Conservation (phyloP, 2,797 vertebrate species). For the Acipenser oxyrinchus region DNA sequence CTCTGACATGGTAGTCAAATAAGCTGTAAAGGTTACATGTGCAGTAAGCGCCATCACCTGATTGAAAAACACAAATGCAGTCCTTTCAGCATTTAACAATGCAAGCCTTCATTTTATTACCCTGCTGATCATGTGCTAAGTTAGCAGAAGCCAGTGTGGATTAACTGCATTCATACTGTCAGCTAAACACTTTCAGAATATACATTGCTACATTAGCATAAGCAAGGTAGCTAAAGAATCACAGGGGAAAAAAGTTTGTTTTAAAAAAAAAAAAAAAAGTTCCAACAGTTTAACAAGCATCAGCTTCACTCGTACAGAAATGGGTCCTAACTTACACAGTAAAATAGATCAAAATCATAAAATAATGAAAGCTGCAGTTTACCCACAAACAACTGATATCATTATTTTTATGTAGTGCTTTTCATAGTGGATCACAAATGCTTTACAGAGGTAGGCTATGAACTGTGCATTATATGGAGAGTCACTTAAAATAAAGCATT, state of each 20-base stretch:
- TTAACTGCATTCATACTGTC: conserved; percentile 5
- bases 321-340: background rate
- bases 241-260: too few relatives aligned
- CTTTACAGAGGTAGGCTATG: too few relatives aligned
- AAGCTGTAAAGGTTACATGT: background rate
- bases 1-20: too few relatives aligned
- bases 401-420: background rate
- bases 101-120: background rate
- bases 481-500: too few relatives aligned
- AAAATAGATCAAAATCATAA: background rate
- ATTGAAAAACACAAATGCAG: background rate
- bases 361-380: background rate
- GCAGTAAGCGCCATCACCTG: background rate
- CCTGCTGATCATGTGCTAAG: background rate
- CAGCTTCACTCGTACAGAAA: too few relatives aligned
- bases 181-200: conserved; percentile 7
- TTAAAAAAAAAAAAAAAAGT: background rate
- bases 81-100: background rate
- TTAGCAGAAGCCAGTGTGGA: background rate
- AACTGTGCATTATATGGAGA: too few relatives aligned
- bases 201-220: background rate
- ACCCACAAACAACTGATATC: background rate
- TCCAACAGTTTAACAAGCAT: too few relatives aligned
- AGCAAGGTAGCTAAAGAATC: background rate
- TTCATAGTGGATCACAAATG: too few relatives aligned